phyloP scores from a whole-genome alignment of 2,797 vertebrate species.

The Acanthurus leucopareius region DNA sequence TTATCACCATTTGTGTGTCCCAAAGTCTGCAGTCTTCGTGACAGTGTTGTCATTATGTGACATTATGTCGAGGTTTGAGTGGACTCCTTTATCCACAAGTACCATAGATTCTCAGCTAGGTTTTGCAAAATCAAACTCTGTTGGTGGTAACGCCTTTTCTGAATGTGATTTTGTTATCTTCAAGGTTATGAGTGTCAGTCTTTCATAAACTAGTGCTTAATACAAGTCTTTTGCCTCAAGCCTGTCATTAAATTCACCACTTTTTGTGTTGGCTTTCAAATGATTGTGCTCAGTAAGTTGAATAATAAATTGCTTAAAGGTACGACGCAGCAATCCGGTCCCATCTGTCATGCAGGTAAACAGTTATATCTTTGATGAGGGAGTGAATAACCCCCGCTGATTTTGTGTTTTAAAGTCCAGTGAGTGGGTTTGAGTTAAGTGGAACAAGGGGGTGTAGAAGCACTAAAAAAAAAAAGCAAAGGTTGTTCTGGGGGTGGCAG shows the following conservation, averaged over 20 bases:
- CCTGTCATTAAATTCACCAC: not conserved
- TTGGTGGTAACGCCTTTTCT: not conserved
- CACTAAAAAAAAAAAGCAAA: not conserved
- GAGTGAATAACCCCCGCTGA: not conserved
- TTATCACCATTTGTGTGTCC: too few species aligned
- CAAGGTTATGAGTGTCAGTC: not conserved
- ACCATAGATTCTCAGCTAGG: not conserved
- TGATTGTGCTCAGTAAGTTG: not conserved
- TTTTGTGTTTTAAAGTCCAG: not conserved
- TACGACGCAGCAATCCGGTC: not conserved
- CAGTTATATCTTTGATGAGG: not conserved
- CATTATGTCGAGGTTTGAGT: not conserved
- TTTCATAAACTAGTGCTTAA: not conserved
- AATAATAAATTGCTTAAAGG: not conserved
- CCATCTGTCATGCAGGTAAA: conserved; percentile 7
- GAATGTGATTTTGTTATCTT: not conserved
- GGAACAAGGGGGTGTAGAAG: not conserved
- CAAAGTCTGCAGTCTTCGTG: not conserved
- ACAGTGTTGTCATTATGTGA: not conserved
- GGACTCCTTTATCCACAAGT: not conserved
- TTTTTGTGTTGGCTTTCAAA: conserved; percentile 4
- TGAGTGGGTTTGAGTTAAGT: not conserved
- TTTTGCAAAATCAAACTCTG: not conserved
- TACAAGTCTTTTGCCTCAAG: not conserved
- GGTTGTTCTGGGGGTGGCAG: not conserved